Base-by-base conservation (phyloP, 2,888 invertebrate genomes). In the Athalia cordata region DNA sequence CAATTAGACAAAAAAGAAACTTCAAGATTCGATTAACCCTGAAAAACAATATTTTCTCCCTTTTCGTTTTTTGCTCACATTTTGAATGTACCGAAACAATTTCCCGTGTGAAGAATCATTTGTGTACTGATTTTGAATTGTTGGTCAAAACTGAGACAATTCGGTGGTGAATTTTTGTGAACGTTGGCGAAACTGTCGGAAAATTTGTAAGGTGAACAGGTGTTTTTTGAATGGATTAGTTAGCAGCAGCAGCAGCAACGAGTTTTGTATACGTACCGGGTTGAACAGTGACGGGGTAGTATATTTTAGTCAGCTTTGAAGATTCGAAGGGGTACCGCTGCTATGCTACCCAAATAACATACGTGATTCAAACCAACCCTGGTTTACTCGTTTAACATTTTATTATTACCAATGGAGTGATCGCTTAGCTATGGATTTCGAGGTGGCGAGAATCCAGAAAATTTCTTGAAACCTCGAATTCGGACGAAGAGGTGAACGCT, bases 161-260 rank as follows among this genome's bases (percentile, higher is more conserved):
- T 45, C 59, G 72, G 75, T 75, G 50, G 43, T 75, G 15, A 62
- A 3, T 75, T 80, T 77, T 68, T 8, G 65, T 66, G 72, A 81
- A 80, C 82, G 92, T 92, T 92, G 92, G 92, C 90, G 88, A 86
- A 89, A 91, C 92, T 92, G 92, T 93, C 93, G 93, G 94, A 94
- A 95, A 94, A 93, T 93, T 92, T 91, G 91, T 91, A 90, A 90
- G 92, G 92, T 91, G 93, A 95, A 95, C 95, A 95, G 95, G 95
- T 95, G 95, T 95, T 94, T 93, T 92, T 93, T 92, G 93, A 94
- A 93, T 92, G 93, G 93, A 93, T 87, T 86, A 86, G 59, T 72
- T 59, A n/a, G 45, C 47, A 29, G 62, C 13, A 15, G 8, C 8
- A 13, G 13, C 8, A 15, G 62, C 29, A 62, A 15, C 13, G 13